Base-by-base conservation (phyloP, 1,140 invertebrate species). In the Artemia franciscana region DNA sequence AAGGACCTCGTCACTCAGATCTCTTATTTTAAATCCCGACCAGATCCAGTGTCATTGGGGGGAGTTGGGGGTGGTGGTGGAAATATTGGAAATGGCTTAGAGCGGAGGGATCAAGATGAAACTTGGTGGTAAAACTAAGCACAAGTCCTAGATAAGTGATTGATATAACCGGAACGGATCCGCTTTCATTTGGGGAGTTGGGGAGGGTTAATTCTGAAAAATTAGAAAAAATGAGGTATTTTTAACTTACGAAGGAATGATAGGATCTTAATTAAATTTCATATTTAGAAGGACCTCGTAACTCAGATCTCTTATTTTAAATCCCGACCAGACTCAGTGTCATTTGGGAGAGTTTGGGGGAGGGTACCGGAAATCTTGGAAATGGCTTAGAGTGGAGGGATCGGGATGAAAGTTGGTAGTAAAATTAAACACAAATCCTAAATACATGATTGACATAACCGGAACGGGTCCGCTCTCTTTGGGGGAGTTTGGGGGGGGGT, bases 311-410 rank as follows among this genome's bases (percentile, higher is more conserved):
- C 30, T 39, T n/a, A 39, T 39, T 39, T 39, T n/a, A 39, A n/a
- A n/a, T 39, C 30, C 30, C n/a, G 4, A 59, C 57, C 51, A 4
- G 4, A 4, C 21, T 26, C 3, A 21, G 9, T 62, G 56, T 5
- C 12, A 25, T 59, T 5, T 12, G 15, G 1, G 18, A 21, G 24
- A n/a, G 2, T 24, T 64, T 26, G 25, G 70, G 70, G 64, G 30
- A n/a, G 30, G 30, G 30, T 7, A 39, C 7, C 30, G 30, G 30
- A 39, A n/a, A 39, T n/a, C n/a, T n/a, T n/a, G n/a, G 30, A 39
- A 39, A 7, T 7, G n/a, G 30, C 30, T 7, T n/a, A 39, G n/a
- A n/a, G 30, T 39, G 30, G 30, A 39, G 30, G 7, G 30, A 39
- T 39, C 30, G n/a, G 30, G 30, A 39, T 39, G 30, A 39, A 39